Base-by-base conservation (phyloP, 2,888 invertebrate species). In the Perizoma affinitatum region DNA sequence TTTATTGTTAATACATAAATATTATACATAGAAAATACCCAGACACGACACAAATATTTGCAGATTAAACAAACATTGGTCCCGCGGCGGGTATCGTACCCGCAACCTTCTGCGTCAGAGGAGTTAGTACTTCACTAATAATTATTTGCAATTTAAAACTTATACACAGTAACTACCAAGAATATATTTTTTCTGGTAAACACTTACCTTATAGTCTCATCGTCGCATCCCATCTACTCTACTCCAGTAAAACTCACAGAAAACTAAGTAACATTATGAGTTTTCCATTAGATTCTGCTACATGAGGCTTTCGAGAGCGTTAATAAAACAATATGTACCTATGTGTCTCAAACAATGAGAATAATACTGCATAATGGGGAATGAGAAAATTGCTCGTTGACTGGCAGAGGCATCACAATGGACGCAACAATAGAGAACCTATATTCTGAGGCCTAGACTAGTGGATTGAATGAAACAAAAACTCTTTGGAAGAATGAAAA, bases 341-440 rank as follows among this genome's bases (percentile, higher is more conserved):
- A 83, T 84, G 82, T 86, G 79, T 82, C 74, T 71, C 75, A 70
- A 82, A 89, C 90, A 90, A 90, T 88, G 86, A 79, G 78, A 79
- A 87, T 88, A 88, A 88, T 87, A 83, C 82, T 73, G 83, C 78
- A 87, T 88, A 88, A 88, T 88, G 74, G 84, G 71, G 87, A 90
- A 89, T 88, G 88, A 82, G 86, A 89, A 89, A 88, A 88, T 88
- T 81, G 87, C 88, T 85, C 87, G 87, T 87, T 84, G 83, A 83
- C 82, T 86, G 83, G 73, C 82, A 76, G 78, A 76, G 75, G 78
- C 74, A 78, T 84, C 81, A 90, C 90, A 90, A 90, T 90, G 86
- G 75, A 78, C 73, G 78, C 81, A 83, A 90, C 88, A 90, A 90
- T 90, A 68, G 85, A 67, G 82, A 82, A 83, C 84, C 87, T 86